Evolutionary conservation across 2,113 vertebrate species (phyloP), one percentile per base, ranked within the genome.

Genomic region (Collichthys lucidus): DNA sequence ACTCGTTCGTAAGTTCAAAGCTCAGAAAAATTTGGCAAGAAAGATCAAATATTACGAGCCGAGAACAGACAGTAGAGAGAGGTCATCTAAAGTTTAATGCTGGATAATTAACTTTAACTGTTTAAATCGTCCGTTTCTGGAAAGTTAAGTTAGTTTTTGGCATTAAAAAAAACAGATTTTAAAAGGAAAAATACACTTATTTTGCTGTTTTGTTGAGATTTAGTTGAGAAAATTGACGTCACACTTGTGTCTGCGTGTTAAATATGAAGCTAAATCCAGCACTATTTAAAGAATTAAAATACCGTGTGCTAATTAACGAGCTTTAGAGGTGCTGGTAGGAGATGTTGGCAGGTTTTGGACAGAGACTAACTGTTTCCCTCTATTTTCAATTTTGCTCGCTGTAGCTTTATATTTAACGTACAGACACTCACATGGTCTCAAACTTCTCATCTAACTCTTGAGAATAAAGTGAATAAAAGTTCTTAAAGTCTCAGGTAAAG

Each of bases 1-100:
- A 44, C 24, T 59, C 31, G 62, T 50, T 69, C 24, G 0, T n/a
- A 15, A 20, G 14, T 80, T 76, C 26, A 79, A 82, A 88, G 60
- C 42, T 63, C 22, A 0, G 57, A 59, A 44, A 46, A 78, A 60
- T 81, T 71, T 78, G 14, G 73, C 62, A 42, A 49, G 15, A 44
- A 20, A 46, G 11, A 11, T 47, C 22, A 20, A 20, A 61, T 55
- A 63, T 56, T 60, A 65, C 22, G 26, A 53, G 16, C 31, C 0
- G 24, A 24, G 9, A 59, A 56, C 55, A 17, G n/a, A 12, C 16
- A 4, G 0, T 6, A 71, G 68, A 42, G 1, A 7, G 24, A 4
- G 4, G 57, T 15, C 24, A 19, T 47, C 56, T 56, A 15, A 68
- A 49, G 40, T 47, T 62, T 49, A n/a, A 56, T 15, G 44, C 19